Evolutionary conservation across 2,113 vertebrate species (phyloP).

Genomic region (Australoheros scitulus): DNA sequence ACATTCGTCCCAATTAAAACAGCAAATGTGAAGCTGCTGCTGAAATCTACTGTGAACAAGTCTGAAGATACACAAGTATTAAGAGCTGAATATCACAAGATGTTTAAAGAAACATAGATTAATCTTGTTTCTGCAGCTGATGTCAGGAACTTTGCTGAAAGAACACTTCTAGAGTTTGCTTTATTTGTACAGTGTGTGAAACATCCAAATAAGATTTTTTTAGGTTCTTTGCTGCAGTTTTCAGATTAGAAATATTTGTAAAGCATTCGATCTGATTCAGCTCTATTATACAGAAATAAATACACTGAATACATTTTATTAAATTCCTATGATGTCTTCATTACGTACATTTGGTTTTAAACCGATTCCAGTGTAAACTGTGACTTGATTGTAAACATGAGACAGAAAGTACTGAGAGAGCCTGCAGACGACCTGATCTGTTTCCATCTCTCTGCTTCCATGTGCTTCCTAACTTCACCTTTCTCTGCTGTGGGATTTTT

Average conservation of each 20-base stretch:
- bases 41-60: neutral
- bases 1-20: neutral
- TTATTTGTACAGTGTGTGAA: neutral
- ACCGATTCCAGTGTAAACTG: neutral
- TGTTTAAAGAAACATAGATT: neutral
- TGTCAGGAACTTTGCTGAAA: neutral
- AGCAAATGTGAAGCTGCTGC: neutral
- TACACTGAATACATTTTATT: neutral
- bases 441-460: neutral
- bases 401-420: neutral
- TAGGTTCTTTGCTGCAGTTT: neutral
- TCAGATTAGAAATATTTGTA: neutral
- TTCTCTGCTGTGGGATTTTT: neutral
- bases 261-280: neutral
- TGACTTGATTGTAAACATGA: neutral
- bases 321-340: neutral
- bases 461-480: neutral
- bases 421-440: constrained; percentile 38
- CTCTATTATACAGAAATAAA: neutral
- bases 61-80: neutral
- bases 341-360: neutral
- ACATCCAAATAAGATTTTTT: neutral
- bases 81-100: neutral
- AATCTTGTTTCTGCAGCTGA: neutral
- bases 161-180: neutral